Evolutionary conservation across 2,113 vertebrate genomes (phyloP), one percentile per base, ranked within the genome.

Genomic region (Elephantulus edwardii): DNA sequence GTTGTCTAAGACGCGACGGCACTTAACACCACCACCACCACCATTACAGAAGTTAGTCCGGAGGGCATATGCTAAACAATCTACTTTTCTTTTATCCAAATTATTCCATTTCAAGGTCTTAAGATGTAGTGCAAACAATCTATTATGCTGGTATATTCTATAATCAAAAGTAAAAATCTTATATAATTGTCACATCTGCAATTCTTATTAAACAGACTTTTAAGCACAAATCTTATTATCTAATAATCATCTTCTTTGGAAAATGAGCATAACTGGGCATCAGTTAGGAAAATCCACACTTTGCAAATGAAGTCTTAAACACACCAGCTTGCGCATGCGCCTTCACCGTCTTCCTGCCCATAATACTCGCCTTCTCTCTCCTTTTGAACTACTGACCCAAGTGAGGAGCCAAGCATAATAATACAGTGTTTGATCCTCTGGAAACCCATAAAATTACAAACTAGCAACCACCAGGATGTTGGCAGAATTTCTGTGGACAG

Each of bases 391-490:
- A 62, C 74, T 95, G 93, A 95, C 91, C 95, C 5, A 16, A 83
- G 74, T 80, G 62, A 70, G 85, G 87, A 95, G 95, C 94, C 96
- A 95, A 96, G 88, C 74, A 94, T 88, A 96, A 95, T 92, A 95
- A 94, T 66, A 91, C 87, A 78, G 68, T 24, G 78, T 94, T 95
- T 94, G 94, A 96, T 93, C 82, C 88, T 92, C 94, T 96, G 90
- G 91, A 96, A 96, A 91, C 78, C 87, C 95, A 91, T 96, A 94
- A 96, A 93, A 96, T 93, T 96, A 94, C 90, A 95, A 95, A 94
- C 94, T 78, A 87, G 89, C 94, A 94, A 93, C 94, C 92, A 92
- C 91, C 94, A 92, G 87, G 74, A 92, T 91, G 84, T 79, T 95
- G 94, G 96, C 93, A 95, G 93, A n/a, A 79, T 85, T 85, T 96